Evolutionary conservation across 1,140 invertebrate genomes (phyloP).

Genomic region (Plodia interpunctella): DNA sequence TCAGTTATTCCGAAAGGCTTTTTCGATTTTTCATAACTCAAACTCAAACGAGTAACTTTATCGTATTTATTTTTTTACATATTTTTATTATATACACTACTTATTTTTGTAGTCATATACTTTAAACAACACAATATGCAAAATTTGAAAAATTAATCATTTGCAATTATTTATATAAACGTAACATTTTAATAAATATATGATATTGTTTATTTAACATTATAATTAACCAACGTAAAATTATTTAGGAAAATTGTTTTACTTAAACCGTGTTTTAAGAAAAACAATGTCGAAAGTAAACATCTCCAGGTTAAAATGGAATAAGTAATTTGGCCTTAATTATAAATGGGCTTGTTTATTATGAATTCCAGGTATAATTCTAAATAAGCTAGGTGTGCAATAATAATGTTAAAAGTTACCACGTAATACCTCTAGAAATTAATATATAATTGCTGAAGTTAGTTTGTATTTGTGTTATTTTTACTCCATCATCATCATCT

Average conservation of each 20-base stretch:
- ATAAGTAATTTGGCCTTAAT: neutral
- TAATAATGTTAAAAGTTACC: neutral
- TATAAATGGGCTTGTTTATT: neutral
- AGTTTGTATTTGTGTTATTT: too few relatives aligned
- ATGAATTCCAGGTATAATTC: neutral
- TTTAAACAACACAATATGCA: too few relatives aligned
- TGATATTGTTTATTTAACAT: constrained; percentile 1
- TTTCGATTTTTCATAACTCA: constrained; percentile 39
- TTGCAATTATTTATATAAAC: neutral
- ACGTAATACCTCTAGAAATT: neutral
- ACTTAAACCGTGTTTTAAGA: neutral
- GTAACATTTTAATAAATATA: constrained; percentile 8
- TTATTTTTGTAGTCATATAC: too few relatives aligned
- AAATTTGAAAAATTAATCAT: too few relatives aligned
- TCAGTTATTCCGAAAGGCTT: constrained; percentile 39
- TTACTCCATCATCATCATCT: too few relatives aligned
- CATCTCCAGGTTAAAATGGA: neutral
- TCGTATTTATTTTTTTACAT: too few relatives aligned
- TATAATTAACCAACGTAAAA: neutral
- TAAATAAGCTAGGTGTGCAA: neutral
- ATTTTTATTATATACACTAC: too few relatives aligned
- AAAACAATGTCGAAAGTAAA: constrained; percentile 5
- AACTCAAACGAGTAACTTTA: too few relatives aligned
- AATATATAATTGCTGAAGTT: too few relatives aligned
- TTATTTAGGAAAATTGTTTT: neutral